Percentiles rank a stretch among this genome's conserved stretches.
Evolutionary conservation across 1,140 invertebrate genomes (phyloP).

Genomic region (Drosophila biarmipes): DNA sequence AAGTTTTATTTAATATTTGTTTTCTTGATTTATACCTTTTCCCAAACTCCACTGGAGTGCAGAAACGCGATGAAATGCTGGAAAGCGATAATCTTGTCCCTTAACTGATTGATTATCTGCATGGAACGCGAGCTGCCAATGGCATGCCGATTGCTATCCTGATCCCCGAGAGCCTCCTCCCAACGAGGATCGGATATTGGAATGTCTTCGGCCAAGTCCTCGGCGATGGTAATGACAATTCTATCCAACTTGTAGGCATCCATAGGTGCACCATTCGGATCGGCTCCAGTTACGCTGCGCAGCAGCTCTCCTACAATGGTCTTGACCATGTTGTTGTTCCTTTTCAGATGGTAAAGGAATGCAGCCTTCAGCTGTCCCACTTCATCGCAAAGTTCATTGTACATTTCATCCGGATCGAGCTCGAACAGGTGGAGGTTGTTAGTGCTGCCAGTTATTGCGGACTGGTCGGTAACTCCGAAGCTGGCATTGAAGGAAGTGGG

Average conservation of each 20-base stretch:
- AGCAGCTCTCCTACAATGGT: conserved; percentile 89
- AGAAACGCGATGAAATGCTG: conserved; percentile 91
- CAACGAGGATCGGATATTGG: conserved; percentile 95
- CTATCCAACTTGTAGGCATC: conserved; percentile 78
- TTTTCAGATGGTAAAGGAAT: conserved; percentile 89
- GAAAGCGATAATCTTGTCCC: conserved; percentile 93
- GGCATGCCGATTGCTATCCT: conserved; percentile 63
- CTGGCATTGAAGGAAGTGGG: conserved; percentile 40
- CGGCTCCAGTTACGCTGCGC: conserved; percentile 85
- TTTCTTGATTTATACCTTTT: conserved; percentile 85
- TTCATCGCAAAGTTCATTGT: conserved; percentile 87
- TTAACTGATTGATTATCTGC: conserved; percentile 92
- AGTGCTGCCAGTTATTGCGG: conserved; percentile 22
- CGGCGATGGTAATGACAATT: conserved; percentile 89
- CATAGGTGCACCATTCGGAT: conserved; percentile 55
- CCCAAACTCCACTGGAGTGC: conserved; percentile 90
- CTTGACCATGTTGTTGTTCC: conserved; percentile 86
- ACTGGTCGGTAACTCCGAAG: conserved; percentile 39
- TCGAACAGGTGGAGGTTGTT: conserved; percentile 89
- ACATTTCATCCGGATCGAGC: conserved; percentile 90
- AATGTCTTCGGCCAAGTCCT: conserved; percentile 93
- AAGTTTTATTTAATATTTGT: neutral
- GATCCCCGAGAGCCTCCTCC: conserved; percentile 84
- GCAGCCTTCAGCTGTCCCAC: conserved; percentile 90
- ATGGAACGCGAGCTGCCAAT: conserved; percentile 90